Percentiles rank a stretch among this genome's conserved stretches.
phyloP scores from a whole-genome alignment of 2,113 vertebrate genomes.

The Gopherus flavomarginatus region DNA sequence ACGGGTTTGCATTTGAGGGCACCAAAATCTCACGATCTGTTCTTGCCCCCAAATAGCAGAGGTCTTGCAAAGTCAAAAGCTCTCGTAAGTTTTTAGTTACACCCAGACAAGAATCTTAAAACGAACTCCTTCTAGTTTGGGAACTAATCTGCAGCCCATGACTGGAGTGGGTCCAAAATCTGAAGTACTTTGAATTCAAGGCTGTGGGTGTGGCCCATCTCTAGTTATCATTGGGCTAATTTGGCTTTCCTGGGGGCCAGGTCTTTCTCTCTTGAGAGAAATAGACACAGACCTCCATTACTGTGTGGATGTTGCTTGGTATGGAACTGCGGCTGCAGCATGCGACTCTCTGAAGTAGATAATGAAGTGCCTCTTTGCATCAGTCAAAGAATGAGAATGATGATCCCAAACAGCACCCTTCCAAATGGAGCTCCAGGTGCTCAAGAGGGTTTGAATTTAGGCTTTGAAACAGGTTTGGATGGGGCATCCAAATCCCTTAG shows the following conservation, averaged over 20 bases:
- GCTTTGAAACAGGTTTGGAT: neutral
- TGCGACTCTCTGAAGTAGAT: neutral
- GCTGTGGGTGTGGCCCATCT: neutral
- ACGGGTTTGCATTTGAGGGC: neutral
- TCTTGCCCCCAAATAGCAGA: neutral
- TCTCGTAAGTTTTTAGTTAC: neutral
- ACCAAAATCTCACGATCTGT: fast-evolving
- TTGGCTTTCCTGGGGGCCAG: neutral
- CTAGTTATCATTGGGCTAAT: fast-evolving
- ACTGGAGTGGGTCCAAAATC: neutral
- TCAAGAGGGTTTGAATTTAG: neutral
- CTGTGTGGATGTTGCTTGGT: neutral
- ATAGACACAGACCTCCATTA: neutral
- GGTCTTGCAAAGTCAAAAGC: neutral
- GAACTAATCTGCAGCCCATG: fast-evolving
- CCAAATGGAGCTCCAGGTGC: neutral
- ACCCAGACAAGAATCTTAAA: neutral
- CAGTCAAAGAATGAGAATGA: neutral
- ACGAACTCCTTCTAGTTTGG: fast-evolving
- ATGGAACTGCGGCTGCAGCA: neutral
- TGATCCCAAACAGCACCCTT: neutral
- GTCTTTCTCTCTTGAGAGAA: neutral
- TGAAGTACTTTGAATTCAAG: neutral
- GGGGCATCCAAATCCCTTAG: neutral
- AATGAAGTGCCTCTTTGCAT: neutral